Evolutionary conservation across 2,113 vertebrate genomes (phyloP), one percentile per base, ranked within the genome.

Genomic region (Zingel zingel): DNA sequence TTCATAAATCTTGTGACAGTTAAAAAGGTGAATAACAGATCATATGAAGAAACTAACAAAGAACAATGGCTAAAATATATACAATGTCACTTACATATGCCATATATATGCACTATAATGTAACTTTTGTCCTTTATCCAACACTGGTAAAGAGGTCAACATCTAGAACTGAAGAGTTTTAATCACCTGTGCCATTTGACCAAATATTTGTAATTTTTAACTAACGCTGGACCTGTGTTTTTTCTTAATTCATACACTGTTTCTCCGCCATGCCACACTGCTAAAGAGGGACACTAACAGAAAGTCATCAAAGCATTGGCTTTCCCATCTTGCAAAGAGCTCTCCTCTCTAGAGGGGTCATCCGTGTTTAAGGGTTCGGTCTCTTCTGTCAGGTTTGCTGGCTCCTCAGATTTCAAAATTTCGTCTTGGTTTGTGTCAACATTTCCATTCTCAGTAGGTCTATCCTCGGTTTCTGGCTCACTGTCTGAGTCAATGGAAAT

Each of bases 401-500:
- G 14, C 50, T 87, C 84, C 69, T 71, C 23, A 11, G 66, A 71
- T 39, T 67, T 54, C 6, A 85, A 63, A 45, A 30, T 65, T 48
- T 82, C 48, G 0, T 76, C 43, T 51, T 74, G 74, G 18, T 68
- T 76, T 5, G 11, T 9, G 7, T 83, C 65, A 62, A 69, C 6
- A 2, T 64, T 70, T 65, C 76, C 86, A 76, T 86, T 97, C 93
- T 12, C 96, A 94, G 74, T 14, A n/a, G 90, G 90, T 0, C 92
- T 93, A 2, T 67, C 76, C n/a, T 81, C 80, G 0, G 18, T 66
- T 83, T 95, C 94, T 15, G 88, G 74, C 57, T 93, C 93, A 66
- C 91, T 93, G 75, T 95, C 94, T 0, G 94, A 94, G 57, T 94
- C 94, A n/a, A 94, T 85, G 14, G 90, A 90, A 73, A 95, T 94